Base-by-base conservation (phyloP, 2,797 vertebrate species). In the Thaleichthys pacificus region DNA sequence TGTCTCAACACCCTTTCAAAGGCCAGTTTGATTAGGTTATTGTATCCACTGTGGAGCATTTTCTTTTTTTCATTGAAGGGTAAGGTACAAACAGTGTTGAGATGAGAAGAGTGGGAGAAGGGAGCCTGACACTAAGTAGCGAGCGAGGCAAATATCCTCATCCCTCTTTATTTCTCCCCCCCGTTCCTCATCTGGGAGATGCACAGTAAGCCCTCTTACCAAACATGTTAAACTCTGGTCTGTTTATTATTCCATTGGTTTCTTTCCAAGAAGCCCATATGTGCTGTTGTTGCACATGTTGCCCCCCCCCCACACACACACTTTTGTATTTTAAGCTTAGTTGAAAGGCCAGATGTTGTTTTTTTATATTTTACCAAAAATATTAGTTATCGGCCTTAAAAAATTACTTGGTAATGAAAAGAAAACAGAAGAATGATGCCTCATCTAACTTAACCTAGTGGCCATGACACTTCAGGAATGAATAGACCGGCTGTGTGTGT, bases 201-300 rank as follows among this genome's bases (percentile, higher is more conserved):
- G 51, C 78, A 88, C 79, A 84, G 78, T 85, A 84, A 88, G 82
- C 78, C 78, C 82, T 79, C 79, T 84, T 82, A 75, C 81, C 73
- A 75, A 80, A 80, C 70, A 5, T 66, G 42, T 47, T 82, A 84
- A 84, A 74, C 84, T 76, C 77, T 68, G 68, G 35, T 79, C 74
- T 89, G 87, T 91, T 91, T 91, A 87, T 91, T 92, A 86, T 91
- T 90, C 83, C 77, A 77, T 84, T 70, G 76, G 79, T n/a, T 72
- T 66, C 75, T 72, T 78, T 80, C 83, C 56, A 62, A 80, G 80
- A 88, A 35, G 26, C 72, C 74, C 78, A 81, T 83, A 85, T 79
- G 77, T 21, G 1, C 21, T 77, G 73, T 75, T 65, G 73, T 83
- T 87, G 82, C 88, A 89, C 85, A 84, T 88, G 88, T 85, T 83